These are phyloP conservation scores for Tetramorium simillimum DNA, from an alignment of 1,140 invertebrate species.

Conservation along the genomic window DNA sequence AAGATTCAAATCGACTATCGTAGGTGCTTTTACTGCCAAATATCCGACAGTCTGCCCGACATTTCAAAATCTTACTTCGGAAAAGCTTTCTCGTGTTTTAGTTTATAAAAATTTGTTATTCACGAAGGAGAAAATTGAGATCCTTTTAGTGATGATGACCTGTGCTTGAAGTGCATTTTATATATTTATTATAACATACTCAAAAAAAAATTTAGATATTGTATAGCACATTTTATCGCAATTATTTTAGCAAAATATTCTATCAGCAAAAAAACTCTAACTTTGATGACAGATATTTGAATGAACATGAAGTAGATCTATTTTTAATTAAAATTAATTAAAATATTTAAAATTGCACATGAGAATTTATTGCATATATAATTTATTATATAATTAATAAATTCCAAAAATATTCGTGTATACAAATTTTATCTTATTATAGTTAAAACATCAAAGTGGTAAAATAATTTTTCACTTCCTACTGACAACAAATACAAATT, in stretches of 20 bases:
- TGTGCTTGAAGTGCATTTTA: not conserved
- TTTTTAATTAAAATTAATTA: conserved; percentile 25
- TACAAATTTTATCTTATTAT: not conserved
- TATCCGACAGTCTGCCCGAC: not conserved
- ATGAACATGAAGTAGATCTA: not conserved
- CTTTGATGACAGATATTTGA: not conserved
- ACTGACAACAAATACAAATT: not conserved
- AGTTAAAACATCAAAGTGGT: not conserved
- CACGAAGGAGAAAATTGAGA: not conserved
- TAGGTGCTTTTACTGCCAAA: conserved; percentile 8
- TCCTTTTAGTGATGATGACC: not conserved
- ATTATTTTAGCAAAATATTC: not conserved
- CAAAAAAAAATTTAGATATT: not conserved
- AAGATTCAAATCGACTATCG: not conserved
- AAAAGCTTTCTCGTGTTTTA: conserved; percentile 68
- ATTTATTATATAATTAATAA: not conserved
- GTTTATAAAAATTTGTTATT: conserved; percentile 14
- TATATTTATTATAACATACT: not conserved
- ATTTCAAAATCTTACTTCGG: conserved; percentile 59
- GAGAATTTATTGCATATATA: not conserved
- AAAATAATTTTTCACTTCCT: not conserved
- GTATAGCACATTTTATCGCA: not conserved
- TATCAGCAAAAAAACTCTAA: not conserved
- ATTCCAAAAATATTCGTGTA: not conserved
- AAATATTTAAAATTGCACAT: not conserved